Conservation (phyloP, 2,113 vertebrate genomes). For the Xerus inauris region DNA sequence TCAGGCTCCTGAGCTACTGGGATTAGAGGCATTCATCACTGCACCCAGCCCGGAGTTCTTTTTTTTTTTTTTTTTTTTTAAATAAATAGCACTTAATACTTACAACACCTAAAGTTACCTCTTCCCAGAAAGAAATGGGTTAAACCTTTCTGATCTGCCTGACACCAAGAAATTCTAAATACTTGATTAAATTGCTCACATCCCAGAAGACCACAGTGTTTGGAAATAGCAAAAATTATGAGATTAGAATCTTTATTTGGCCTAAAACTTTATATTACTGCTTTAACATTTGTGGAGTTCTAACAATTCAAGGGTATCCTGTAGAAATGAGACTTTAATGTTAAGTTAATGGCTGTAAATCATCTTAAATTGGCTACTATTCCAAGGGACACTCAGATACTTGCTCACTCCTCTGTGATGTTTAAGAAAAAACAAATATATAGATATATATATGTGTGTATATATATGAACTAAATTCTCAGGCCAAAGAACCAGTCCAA, state of each 20-base stretch:
- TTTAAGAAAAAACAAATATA: too few relatives aligned
- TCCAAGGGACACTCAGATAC: too few relatives aligned
- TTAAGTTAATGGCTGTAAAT: too few relatives aligned
- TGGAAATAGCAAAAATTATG: conserved; percentile 31
- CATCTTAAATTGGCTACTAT: too few relatives aligned
- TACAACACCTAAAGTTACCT: not conserved
- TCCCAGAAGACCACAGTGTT: not conserved
- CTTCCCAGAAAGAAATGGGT: not conserved
- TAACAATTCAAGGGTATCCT: not conserved
- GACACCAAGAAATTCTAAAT: conserved; percentile 51
- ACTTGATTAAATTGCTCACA: conserved; percentile 27
- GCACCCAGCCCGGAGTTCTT: not conserved
- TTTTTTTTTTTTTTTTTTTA: not conserved
- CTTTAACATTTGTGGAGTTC: not conserved
- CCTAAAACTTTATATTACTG: conserved; percentile 29
- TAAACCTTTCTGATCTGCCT: conserved; percentile 21
- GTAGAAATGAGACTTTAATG: not conserved
- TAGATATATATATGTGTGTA: not conserved
- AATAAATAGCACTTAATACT: not conserved
- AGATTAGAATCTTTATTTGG: conserved; percentile 30
- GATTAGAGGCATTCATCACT: too few relatives aligned
- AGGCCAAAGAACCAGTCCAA: conserved; percentile 4
- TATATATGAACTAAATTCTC: conserved; percentile 27
- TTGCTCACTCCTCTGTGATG: too few relatives aligned
- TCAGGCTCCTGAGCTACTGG: too few relatives aligned